Percentiles rank a stretch among this genome's conserved stretches.
These are phyloP conservation scores for Sisor rabdophorus DNA, from an alignment of 2,113 vertebrate species.

Conservation along the genomic window DNA sequence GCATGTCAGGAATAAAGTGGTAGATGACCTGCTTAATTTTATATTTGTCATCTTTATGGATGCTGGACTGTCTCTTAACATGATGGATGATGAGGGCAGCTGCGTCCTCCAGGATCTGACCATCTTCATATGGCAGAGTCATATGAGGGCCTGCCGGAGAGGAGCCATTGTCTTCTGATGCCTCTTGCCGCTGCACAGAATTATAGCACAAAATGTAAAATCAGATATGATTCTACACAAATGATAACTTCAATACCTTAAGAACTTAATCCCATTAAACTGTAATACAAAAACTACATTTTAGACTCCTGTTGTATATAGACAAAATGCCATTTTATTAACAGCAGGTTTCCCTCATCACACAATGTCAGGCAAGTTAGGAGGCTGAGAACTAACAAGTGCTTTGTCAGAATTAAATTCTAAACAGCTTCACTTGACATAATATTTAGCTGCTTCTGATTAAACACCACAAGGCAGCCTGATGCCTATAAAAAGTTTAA, in stretches of 20 bases:
- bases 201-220: neutral
- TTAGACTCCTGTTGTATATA: neutral
- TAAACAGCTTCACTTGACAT: no score
- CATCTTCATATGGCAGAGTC: slow-evolving; percentile 87
- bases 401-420: neutral
- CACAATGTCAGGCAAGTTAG: neutral
- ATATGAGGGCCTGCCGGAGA: slow-evolving; percentile 83
- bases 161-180: slow-evolving; percentile 82
- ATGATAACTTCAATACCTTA: no score
- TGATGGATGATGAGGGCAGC: slow-evolving; percentile 97
- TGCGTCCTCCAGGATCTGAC: slow-evolving; percentile 92
- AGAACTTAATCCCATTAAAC: neutral
- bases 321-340: neutral
- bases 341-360: neutral
- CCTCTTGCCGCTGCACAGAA: slow-evolving; percentile 82
- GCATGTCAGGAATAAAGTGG: slow-evolving; percentile 96
- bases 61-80: slow-evolving; percentile 91
- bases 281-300: neutral
- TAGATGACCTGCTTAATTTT: slow-evolving; percentile 99
- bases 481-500: no score
- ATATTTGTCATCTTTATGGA: slow-evolving; percentile 98
- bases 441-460: no score
- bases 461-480: no score
- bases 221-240: neutral
- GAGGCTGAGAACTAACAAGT: neutral